Evolutionary conservation across 2,888 invertebrate species (phyloP).

Genomic region (Eupelmus urozonus): DNA sequence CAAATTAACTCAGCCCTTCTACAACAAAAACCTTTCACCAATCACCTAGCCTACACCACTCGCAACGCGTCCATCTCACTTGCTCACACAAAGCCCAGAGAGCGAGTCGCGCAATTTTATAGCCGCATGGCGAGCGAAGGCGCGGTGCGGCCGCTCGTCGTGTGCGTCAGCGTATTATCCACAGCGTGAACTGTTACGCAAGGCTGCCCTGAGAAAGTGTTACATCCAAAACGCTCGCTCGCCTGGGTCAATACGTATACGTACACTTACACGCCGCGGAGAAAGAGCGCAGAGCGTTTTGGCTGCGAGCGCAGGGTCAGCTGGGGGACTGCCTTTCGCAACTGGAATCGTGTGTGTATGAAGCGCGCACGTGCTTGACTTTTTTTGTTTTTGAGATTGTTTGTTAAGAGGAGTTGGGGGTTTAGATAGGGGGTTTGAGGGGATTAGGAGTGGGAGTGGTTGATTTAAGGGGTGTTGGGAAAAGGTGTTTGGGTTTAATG

Average conservation of each 20-base stretch:
- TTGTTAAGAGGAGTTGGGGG: too few species aligned
- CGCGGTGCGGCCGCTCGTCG: conserved; percentile 40
- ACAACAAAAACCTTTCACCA: too few species aligned
- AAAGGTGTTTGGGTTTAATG: too few species aligned
- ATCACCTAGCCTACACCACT: too few species aligned
- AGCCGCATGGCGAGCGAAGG: conserved; percentile 7
- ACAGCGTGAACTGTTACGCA: conserved; percentile 56
- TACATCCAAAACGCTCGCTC: conserved; percentile 28
- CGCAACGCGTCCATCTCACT: too few species aligned
- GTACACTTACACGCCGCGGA: too few species aligned
- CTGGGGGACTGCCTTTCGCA: conserved; percentile 16
- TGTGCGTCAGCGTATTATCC: conserved; percentile 38
- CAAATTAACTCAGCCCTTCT: too few species aligned
- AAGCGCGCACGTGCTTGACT: too few species aligned
- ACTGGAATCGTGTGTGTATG: background rate
- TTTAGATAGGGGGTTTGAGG: too few species aligned
- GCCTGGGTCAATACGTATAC: conserved; percentile 53
- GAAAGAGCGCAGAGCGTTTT: conserved; percentile 7
- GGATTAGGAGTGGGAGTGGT: too few species aligned
- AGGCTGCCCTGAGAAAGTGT: conserved; percentile 57
- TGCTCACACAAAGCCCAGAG: background rate
- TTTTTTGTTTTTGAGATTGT: too few species aligned
- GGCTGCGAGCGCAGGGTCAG: conserved; percentile 43
- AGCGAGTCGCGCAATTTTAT: background rate
- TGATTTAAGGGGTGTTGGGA: too few species aligned